A percentile compares a stretch with the other conserved stretches of the same genome.
phyloP scores from a whole-genome alignment of 1,140 invertebrate genomes.

The Drosophila santomea region DNA sequence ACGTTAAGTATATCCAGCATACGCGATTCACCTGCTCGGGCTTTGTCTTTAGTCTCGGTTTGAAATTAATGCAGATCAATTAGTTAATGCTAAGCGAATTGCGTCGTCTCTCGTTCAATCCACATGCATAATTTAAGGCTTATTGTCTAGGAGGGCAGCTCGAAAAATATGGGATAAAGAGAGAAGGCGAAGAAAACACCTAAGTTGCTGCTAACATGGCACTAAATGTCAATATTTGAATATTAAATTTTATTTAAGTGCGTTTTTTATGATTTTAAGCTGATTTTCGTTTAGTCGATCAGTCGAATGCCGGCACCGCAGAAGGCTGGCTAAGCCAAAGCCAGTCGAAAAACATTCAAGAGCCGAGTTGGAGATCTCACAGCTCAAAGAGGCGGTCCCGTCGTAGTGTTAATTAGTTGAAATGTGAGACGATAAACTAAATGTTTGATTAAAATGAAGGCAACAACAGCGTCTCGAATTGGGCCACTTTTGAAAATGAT shows the following conservation, averaged over 20 bases:
- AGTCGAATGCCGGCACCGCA: constrained; percentile 41
- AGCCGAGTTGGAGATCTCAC: constrained; percentile 12
- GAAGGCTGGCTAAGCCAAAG: constrained; percentile 1
- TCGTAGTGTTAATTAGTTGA: constrained; percentile 78
- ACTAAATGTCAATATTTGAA: constrained; percentile 84
- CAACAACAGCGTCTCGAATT: constrained; percentile 56
- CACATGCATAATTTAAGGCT: constrained; percentile 48
- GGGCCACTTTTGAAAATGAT: constrained; percentile 33
- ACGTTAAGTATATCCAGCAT: constrained; percentile 42
- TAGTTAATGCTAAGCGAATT: constrained; percentile 77
- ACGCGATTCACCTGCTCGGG: constrained; percentile 57
- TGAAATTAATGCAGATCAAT: constrained; percentile 82
- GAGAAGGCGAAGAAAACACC: constrained; percentile 46
- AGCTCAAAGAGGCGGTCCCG: constrained; percentile 65
- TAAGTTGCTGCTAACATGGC: constrained; percentile 82
- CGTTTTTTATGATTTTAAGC: constrained; percentile 82
- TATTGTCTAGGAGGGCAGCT: constrained; percentile 43
- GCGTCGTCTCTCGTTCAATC: constrained; percentile 34
- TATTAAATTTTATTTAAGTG: constrained; percentile 84
- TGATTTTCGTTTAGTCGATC: constrained; percentile 79
- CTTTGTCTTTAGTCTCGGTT: constrained; percentile 37
- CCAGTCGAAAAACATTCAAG: constrained; percentile 1
- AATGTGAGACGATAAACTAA: constrained; percentile 83
- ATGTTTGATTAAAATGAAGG: constrained; percentile 75
- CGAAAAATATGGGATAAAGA: constrained; percentile 19